Base-by-base conservation (phyloP, 2,888 invertebrate species). In the Drosophila engyochracea region DNA sequence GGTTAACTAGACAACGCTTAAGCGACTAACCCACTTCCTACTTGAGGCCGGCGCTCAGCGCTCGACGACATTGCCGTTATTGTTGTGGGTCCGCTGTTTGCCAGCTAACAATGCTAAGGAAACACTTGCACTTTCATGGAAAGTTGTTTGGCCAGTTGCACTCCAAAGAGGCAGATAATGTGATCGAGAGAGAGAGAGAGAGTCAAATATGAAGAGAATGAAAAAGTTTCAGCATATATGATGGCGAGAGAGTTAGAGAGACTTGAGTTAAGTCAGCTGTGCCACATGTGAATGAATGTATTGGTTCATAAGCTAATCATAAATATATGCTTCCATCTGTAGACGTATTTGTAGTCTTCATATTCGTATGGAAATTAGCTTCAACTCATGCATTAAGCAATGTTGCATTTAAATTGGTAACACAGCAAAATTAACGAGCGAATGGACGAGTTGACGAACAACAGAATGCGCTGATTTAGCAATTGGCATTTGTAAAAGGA, bases 51-150 rank as follows among this genome's bases (percentile, higher is more conserved):
- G 33, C 58, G 37, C 31, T 31, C 35, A 70, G 30, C 58, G 30
- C 31, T 37, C 74, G 74, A 70, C 74, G 74, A 77, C 77, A 79
- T 76, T 82, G 70, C 58, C 53, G 64, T 63, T 66, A 64, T 69
- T 74, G 69, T 69, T 57, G 73, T 66, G 31, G 63, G 70, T 30
- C 59, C 37, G 51, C 59, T 37, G 54, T 35, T 67, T 37, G 39
- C 30, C 47, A 52, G 35, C 35, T 14, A 33, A 85, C 86, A 91
- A 85, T 89, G 91, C 82, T 85, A 83, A 81, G 89, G 85, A 83
- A 90, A 85, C 76, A 85, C 85, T 91, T 90, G 83, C 90, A 88
- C 85, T 91, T 91, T 91, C 88, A 76, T 81, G 74, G 89, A 91
- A 91, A 90, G 89, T 84, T 76, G 81, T 71, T 72, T 76, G 63